A percentile compares a stretch with the other conserved stretches of the same genome.
These are phyloP conservation scores for Darevskia mixta DNA, from an alignment of 2,797 vertebrate species.

Conservation along the genomic window DNA sequence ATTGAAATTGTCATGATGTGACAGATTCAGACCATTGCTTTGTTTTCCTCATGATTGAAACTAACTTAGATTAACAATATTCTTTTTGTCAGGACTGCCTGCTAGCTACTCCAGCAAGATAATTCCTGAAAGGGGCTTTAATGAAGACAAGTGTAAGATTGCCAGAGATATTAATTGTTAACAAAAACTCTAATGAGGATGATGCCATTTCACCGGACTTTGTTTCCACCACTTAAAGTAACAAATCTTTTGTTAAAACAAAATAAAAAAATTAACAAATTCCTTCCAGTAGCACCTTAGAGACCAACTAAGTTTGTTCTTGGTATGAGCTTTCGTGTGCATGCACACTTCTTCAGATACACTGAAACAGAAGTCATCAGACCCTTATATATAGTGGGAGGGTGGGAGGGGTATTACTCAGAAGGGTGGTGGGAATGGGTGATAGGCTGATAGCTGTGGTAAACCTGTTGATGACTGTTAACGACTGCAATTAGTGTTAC, in stretches of 20 bases:
- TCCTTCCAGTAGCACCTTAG: no score
- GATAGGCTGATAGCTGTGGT: no score
- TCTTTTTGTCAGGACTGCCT: constrained; percentile 64
- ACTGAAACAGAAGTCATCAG: no score
- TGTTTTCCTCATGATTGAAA: constrained; percentile 64
- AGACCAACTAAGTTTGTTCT: no score
- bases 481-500: no score
- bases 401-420: no score
- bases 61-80: constrained; percentile 63
- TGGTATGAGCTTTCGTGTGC: no score
- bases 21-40: constrained; percentile 74
- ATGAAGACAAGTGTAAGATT: constrained; percentile 3
- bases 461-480: no score
- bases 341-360: no score
- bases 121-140: constrained; percentile 13
- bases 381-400: no score
- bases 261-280: no score
- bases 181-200: neutral
- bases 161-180: constrained; percentile 51
- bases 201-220: neutral
- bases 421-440: no score
- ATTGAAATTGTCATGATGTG: constrained; percentile 78
- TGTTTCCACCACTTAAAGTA: constrained; percentile 1
- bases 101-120: constrained; percentile 46
- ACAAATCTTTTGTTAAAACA: neutral